A percentile compares a stretch with the other conserved stretches of the same genome.
phyloP scores from a whole-genome alignment of 1,140 invertebrate genomes.

The Meteorus sp. region DNA sequence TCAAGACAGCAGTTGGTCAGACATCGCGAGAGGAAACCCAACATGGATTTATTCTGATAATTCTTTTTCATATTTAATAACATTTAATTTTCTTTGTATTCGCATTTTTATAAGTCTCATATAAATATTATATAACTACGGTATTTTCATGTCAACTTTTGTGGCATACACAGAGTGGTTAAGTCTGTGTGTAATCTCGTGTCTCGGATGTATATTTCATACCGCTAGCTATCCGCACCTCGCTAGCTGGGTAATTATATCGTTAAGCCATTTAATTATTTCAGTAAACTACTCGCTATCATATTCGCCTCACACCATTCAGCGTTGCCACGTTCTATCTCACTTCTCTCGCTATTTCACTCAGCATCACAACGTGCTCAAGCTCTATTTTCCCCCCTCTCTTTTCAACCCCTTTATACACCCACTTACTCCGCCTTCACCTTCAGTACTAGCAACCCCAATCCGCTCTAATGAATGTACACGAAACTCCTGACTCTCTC shows the following conservation, averaged over 20 bases:
- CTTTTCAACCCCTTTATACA: background rate
- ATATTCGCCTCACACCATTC: slow-evolving; percentile 42
- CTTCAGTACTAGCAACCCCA: slow-evolving; percentile 21
- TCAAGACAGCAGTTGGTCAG: too few relatives aligned
- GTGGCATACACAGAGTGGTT: too few relatives aligned
- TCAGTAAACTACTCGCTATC: slow-evolving; percentile 56
- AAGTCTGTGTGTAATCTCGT: background rate
- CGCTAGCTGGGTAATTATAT: slow-evolving; percentile 56
- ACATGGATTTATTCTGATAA: too few relatives aligned
- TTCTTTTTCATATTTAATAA: too few relatives aligned
- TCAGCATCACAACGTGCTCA: slow-evolving; percentile 1
- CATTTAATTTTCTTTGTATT: too few relatives aligned
- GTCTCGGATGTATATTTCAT: slow-evolving; percentile 12
- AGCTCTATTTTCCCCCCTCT: background rate
- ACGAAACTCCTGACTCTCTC: slow-evolving; percentile 32
- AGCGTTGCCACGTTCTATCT: background rate
- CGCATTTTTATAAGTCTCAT: too few relatives aligned
- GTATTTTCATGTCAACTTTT: slow-evolving; percentile 1
- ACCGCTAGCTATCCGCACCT: slow-evolving; percentile 28
- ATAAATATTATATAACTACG: too few relatives aligned
- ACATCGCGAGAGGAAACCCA: too few relatives aligned
- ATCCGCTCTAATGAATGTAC: slow-evolving; percentile 45
- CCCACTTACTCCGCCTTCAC: background rate
- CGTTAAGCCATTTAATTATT: slow-evolving; percentile 61
- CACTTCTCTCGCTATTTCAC: background rate